Base-by-base conservation (phyloP, 53 echinoderm and acorn worm species). In the Apostichopus leukothele region DNA sequence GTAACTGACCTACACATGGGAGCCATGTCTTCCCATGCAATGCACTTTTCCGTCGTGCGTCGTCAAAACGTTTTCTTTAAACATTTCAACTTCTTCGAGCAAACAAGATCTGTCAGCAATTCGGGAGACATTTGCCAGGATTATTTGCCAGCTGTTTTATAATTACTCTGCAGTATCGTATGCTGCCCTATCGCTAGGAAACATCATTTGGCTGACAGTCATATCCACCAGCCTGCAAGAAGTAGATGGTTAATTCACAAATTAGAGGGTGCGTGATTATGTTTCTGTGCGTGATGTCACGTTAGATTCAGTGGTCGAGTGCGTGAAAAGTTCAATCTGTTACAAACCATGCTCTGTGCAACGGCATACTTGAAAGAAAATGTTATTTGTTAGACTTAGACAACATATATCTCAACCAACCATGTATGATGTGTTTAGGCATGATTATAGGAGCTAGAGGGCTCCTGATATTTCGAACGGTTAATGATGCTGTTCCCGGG, bases 51-150 rank as follows among this genome's bases (percentile, higher is more conserved):
- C 14, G 63, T 63, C 63, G 11, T 9, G 16, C 16, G 63, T 16
- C 39, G 39, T 39, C 39, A 39, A 39, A 39, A 39, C 39, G 39
- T 39, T 39, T 39, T 39, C 63, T 63, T 63, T 63, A 63, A 63
- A 63, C 52, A 79, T 79, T 39, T 18, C 19, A 79, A 53, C 51
- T 16, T 39, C 79, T 79, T 79, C 63, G 16, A 63, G 63, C 63
- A 79, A 79, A 79, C 79, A 79, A 79, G 79, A 79, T 79, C 79
- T 79, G 79, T 79, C 79, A 79, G 14, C 79, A 79, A 79, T 79
- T 79, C 79, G 50, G 8, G 51, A 79, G 79, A 79, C 51, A 27
- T 79, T 79, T 79, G 79, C 79, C 51, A 19, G 79, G 79, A 79
- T 79, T 79, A 79, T 52, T 52, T 8, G 52, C 79, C 79, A 79